Percentiles rank a stretch among this genome's conserved stretches.
Evolutionary conservation across 1,140 invertebrate genomes (phyloP).

Genomic region (Cotesia glomerata): DNA sequence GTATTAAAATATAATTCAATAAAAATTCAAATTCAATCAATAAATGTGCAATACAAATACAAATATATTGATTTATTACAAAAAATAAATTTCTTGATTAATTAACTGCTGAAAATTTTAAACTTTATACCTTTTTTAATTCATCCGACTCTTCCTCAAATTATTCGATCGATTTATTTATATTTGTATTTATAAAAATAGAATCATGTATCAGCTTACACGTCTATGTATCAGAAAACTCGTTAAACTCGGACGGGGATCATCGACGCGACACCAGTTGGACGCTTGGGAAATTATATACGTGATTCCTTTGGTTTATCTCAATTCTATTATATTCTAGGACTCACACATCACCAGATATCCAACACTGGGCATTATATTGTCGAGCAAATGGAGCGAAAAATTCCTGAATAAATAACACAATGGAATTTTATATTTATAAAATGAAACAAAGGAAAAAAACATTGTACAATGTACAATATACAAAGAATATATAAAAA

Average conservation of each 20-base stretch:
- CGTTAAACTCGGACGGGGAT: conserved; percentile 7
- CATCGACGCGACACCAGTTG: conserved; percentile 8
- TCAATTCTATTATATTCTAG: background rate
- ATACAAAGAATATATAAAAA: too few relatives aligned
- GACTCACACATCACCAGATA: conserved; percentile 2
- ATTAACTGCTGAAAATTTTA: background rate
- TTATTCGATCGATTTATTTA: background rate
- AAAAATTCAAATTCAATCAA: too few relatives aligned
- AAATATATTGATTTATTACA: too few relatives aligned
- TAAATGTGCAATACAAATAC: too few relatives aligned
- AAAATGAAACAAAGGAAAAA: background rate
- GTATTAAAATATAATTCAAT: too few relatives aligned
- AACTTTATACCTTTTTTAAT: background rate
- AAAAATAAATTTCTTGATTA: background rate
- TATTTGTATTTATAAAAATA: background rate
- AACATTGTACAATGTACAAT: background rate
- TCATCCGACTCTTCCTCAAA: background rate
- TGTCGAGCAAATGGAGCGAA: too few relatives aligned
- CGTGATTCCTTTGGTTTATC: conserved; percentile 17
- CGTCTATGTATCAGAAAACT: conserved; percentile 3
- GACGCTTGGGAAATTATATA: conserved; percentile 29
- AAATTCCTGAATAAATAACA: too few relatives aligned
- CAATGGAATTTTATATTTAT: background rate
- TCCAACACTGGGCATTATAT: background rate
- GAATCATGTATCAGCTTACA: conserved; percentile 4